Conservation (phyloP, 2,113 vertebrate species). For the Mormoops blainvillei region DNA sequence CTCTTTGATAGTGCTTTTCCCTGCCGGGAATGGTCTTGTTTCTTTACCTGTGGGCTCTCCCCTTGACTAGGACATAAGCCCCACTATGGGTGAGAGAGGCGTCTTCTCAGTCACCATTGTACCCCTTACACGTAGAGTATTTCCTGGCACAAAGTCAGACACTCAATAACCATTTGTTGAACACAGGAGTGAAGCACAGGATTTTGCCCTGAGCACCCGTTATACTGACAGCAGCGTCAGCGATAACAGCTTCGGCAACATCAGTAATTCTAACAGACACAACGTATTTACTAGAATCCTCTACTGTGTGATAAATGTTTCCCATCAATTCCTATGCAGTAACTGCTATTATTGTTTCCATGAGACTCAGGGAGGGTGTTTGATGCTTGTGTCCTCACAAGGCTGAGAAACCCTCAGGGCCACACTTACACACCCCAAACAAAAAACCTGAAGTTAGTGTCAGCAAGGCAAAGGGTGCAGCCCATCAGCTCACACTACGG, state of each 20-base stretch:
- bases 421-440: neutral
- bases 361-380: neutral
- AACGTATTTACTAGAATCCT: neutral
- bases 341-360: neutral
- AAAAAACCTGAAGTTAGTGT: no score
- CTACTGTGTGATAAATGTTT: neutral
- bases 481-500: rapidly evolving
- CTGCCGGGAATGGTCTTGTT: neutral
- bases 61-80: neutral
- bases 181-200: rapidly evolving
- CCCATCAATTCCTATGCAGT: neutral
- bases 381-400: neutral
- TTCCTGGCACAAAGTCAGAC: neutral
- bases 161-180: neutral
- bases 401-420: neutral
- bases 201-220: neutral
- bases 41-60: neutral
- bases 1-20: neutral
- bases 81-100: neutral
- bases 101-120: neutral
- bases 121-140: rapidly evolving
- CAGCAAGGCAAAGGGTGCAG: neutral
- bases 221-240: neutral
- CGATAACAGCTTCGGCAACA: neutral
- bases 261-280: no score